Conservation (phyloP, 2,113 vertebrate species). For the Perccottus glenii region DNA sequence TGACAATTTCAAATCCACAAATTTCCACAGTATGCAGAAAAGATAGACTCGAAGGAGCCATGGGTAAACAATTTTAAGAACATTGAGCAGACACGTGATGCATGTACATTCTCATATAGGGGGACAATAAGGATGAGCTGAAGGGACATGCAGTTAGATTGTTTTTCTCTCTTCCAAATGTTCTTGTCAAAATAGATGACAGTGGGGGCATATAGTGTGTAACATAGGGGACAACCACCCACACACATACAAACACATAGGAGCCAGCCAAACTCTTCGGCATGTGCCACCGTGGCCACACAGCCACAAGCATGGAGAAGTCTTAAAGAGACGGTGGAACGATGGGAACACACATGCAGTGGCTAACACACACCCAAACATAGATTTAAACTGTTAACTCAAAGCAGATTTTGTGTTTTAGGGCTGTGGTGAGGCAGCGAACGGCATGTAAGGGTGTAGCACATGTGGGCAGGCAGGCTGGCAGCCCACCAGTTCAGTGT, state of each 20-base stretch:
- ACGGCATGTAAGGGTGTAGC: constrained; percentile 57
- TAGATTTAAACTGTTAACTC: constrained; percentile 64
- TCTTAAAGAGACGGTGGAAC: constrained; percentile 22
- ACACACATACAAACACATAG: constrained; percentile 12
- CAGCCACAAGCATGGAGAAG: constrained; percentile 36
- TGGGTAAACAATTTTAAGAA: constrained; percentile 44
- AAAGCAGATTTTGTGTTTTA: constrained; percentile 69
- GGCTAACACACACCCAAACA: constrained; percentile 43
- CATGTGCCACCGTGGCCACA: constrained; percentile 43
- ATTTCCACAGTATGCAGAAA: constrained; percentile 49
- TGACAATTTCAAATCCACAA: constrained; percentile 66
- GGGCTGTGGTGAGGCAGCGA: constrained; percentile 58
- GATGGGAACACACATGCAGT: constrained; percentile 53
- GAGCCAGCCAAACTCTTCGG: constrained; percentile 18
- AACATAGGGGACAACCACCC: background rate
- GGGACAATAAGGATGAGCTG: too few species aligned
- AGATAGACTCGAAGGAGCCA: constrained; percentile 37
- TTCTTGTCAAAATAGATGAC: too few species aligned
- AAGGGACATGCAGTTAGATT: too few species aligned
- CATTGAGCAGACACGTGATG: background rate
- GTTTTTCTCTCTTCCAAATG: too few species aligned
- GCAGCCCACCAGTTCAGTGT: constrained; percentile 57
- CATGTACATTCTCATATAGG: too few species aligned
- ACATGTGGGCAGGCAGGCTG: constrained; percentile 61
- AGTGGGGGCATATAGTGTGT: too few species aligned